Evolutionary conservation across 2,797 vertebrate genomes (phyloP).

Genomic region (Falco cherrug): DNA sequence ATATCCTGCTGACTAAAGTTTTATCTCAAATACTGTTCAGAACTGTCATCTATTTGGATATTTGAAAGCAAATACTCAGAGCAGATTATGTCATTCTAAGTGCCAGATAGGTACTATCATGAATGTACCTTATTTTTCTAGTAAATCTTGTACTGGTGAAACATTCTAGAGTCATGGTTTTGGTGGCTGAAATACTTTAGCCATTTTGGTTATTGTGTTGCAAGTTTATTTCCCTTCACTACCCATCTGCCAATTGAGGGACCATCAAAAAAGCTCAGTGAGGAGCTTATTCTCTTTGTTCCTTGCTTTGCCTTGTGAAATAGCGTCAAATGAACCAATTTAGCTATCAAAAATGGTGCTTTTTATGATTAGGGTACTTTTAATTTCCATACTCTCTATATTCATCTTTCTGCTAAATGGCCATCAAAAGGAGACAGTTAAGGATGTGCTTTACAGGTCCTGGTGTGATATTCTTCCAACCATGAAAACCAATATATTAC

Average conservation of each 20-base stretch:
- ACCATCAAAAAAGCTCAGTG: neutral
- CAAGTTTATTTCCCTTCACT: neutral
- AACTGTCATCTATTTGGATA: neutral
- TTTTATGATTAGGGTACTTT: neutral
- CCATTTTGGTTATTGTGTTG: neutral
- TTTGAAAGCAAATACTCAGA: neutral
- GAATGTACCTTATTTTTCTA: neutral
- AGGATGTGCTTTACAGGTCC: neutral
- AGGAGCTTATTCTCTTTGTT: neutral
- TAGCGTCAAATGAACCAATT: neutral
- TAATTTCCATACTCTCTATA: neutral
- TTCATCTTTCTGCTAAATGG: neutral
- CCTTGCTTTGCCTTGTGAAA: neutral
- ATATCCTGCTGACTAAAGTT: neutral
- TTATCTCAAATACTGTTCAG: neutral
- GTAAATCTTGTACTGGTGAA: neutral
- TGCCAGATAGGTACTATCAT: neutral
- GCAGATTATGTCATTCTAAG: neutral
- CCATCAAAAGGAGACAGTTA: neutral
- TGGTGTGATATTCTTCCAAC: neutral
- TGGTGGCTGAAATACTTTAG: neutral
- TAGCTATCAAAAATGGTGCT: neutral
- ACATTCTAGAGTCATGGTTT: neutral
- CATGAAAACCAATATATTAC: neutral
- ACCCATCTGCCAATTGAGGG: neutral